Evolutionary conservation across 2,113 vertebrate genomes (phyloP).

Genomic region (Myiozetetes cayanensis): DNA sequence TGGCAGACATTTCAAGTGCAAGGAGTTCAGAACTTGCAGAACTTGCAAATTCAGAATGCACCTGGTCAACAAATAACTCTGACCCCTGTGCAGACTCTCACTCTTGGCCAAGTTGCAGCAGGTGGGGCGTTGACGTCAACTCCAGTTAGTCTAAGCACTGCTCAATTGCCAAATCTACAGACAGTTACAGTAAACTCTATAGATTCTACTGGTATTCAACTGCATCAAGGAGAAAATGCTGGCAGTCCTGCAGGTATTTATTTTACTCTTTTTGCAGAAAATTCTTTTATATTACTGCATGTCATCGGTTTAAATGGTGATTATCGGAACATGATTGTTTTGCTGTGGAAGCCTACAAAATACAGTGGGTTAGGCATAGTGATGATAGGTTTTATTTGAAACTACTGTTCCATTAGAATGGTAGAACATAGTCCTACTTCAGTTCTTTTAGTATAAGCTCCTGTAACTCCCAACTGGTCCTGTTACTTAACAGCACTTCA

Average conservation of each 20-base stretch:
- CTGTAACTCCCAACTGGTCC: not conserved
- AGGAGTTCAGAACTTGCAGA: constrained; percentile 97
- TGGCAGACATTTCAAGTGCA: constrained; percentile 99
- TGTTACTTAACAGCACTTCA: not conserved
- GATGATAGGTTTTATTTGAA: not conserved
- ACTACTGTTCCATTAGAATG: not conserved
- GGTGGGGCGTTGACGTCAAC: constrained; percentile 83
- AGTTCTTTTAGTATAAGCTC: not conserved
- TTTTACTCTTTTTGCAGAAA: constrained; percentile 40
- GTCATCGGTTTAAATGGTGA: not conserved
- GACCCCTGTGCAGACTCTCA: constrained; percentile 95
- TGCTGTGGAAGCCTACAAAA: not conserved
- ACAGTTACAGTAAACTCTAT: constrained; percentile 96
- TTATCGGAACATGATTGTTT: not conserved
- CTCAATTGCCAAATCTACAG: constrained; percentile 96
- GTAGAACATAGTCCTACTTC: not conserved
- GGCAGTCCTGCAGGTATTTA: constrained; percentile 88
- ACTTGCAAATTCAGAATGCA: constrained; percentile 94
- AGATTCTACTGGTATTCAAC: constrained; percentile 86
- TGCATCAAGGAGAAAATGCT: constrained; percentile 87
- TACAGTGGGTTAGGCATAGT: not conserved
- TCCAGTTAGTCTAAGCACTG: constrained; percentile 88
- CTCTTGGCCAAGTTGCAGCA: constrained; percentile 89
- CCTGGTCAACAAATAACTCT: constrained; percentile 95
- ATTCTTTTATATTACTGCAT: not conserved